Evolutionary conservation across 2,113 vertebrate genomes (phyloP), one percentile per base, ranked within the genome.

Genomic region (Melospiza georgiana): DNA sequence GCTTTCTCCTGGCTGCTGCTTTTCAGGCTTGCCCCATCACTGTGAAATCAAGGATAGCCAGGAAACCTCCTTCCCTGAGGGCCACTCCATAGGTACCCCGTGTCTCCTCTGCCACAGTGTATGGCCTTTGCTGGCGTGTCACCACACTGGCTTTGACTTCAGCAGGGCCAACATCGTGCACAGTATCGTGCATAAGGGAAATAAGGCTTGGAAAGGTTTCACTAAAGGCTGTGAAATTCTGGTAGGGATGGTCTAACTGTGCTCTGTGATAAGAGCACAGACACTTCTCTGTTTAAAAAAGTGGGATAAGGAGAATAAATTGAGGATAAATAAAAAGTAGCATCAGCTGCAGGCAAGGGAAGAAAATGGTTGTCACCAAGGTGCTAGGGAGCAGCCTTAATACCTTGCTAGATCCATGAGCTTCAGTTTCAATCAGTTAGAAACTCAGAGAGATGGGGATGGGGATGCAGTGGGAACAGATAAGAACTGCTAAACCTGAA

Each of bases 51-150:
- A 39, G 25, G 10, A 15, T 5, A 84, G 10, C 6, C 51, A 71
- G 24, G 28, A 17, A 91, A 81, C n/a, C 13, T 8, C 9, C 21
- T 12, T 10, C 51, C 31, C 12, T 28, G 57, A 46, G 13, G 12
- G 24, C 25, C 30, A 17, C 57, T 54, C 8, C 1, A 0, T 13
- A 20, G 37, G 25, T 28, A 49, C 6, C 11, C 4, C 25, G 5
- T 37, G 16, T 33, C 43, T 83, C 44, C 43, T 31, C 35, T 86
- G 49, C 15, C 35, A 28, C 7, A 3, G 15, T 22, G 11, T 19
- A 25, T 1, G 5, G 23, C 48, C 24, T 54, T 23, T 82, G n/a
- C 23, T 46, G 15, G 15, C n/a, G 61, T 31, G 49, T 31, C 58
- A 51, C 12, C 17, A 12, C 4, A 9, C 7, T 48, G 39, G 20